Conservation (phyloP, 2,888 invertebrate species). For the Nycteola revayana region DNA sequence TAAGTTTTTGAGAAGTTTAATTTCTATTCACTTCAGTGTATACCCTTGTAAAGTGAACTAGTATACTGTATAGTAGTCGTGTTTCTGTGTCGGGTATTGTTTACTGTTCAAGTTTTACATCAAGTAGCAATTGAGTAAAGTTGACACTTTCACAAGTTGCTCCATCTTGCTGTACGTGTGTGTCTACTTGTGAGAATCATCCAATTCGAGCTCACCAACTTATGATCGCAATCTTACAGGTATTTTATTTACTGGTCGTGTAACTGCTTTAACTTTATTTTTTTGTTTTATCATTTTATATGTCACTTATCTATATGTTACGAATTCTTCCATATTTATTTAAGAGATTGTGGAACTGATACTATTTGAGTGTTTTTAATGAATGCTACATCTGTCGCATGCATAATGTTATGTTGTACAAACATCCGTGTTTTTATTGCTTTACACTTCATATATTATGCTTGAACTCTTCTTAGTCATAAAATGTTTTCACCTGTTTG, state of each 20-base stretch:
- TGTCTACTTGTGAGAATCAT: slow-evolving; percentile 26
- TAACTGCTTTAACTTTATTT: slow-evolving; percentile 8
- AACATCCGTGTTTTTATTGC: slow-evolving; percentile 18
- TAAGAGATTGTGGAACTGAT: slow-evolving; percentile 1
- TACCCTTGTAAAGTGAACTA: slow-evolving; percentile 52
- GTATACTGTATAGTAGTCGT: slow-evolving; percentile 48
- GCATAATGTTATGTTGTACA: slow-evolving; percentile 16
- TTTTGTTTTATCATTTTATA: slow-evolving; percentile 1
- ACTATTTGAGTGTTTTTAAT: slow-evolving; percentile 6
- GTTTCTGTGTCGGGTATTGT: slow-evolving; percentile 45
- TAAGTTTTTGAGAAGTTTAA: slow-evolving; percentile 54
- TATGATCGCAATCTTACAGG: slow-evolving; percentile 45
- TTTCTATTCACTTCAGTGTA: slow-evolving; percentile 38
- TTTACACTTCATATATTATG: slow-evolving; percentile 18
- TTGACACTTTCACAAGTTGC: slow-evolving; percentile 46
- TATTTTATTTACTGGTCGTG: slow-evolving; percentile 23
- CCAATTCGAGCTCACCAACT: slow-evolving; percentile 29
- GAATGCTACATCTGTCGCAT: slow-evolving; percentile 12
- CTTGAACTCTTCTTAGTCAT: slow-evolving; percentile 26
- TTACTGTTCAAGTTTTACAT: slow-evolving; percentile 45
- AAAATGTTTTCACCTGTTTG: slow-evolving; percentile 42
- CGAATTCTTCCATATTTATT: slow-evolving; percentile 1
- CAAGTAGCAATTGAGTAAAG: slow-evolving; percentile 40
- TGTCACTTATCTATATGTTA: background rate
- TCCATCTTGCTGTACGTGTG: slow-evolving; percentile 21